These are phyloP conservation scores for Drosophila mayaguana DNA, from an alignment of 2,888 invertebrate species.

Conservation along the genomic window DNA sequence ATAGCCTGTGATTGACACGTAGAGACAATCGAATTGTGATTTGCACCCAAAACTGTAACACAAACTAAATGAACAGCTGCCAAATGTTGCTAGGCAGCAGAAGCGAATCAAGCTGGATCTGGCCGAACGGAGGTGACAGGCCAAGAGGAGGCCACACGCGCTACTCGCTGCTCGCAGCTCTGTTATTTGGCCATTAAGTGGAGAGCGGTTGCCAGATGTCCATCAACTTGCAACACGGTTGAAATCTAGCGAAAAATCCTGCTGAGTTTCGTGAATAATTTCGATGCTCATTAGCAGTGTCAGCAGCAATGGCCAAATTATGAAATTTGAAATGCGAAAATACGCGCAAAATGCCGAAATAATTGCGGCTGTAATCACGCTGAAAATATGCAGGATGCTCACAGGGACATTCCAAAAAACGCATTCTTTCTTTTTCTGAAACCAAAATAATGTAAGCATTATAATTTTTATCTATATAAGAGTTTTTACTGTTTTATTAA, in stretches of 20 bases:
- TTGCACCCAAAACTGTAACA: constrained; percentile 46
- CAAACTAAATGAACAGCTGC: constrained; percentile 24
- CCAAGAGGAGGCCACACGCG: too few relatives aligned
- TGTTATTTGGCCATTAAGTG: constrained; percentile 69
- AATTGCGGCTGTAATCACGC: constrained; percentile 33
- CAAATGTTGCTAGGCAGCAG: constrained; percentile 2
- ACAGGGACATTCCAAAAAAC: not conserved
- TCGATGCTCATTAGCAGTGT: constrained; percentile 39
- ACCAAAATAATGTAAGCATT: too few relatives aligned
- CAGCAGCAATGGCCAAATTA: constrained; percentile 18
- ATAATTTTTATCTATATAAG: too few relatives aligned
- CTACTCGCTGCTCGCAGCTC: constrained; percentile 27
- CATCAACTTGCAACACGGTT: constrained; percentile 9
- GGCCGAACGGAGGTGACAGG: constrained; percentile 42
- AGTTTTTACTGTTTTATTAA: too few relatives aligned
- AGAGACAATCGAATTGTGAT: constrained; percentile 80
- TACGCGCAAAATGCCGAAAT: constrained; percentile 27
- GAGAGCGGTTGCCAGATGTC: constrained; percentile 63
- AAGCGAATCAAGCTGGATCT: constrained; percentile 10
- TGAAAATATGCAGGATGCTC: not conserved
- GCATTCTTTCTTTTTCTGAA: not conserved
- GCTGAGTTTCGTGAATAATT: constrained; percentile 40
- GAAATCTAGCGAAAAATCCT: constrained; percentile 42
- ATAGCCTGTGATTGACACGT: constrained; percentile 77
- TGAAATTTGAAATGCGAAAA: constrained; percentile 34